phyloP scores from a whole-genome alignment of 2,888 invertebrate species.

The Mamestra brassicae region DNA sequence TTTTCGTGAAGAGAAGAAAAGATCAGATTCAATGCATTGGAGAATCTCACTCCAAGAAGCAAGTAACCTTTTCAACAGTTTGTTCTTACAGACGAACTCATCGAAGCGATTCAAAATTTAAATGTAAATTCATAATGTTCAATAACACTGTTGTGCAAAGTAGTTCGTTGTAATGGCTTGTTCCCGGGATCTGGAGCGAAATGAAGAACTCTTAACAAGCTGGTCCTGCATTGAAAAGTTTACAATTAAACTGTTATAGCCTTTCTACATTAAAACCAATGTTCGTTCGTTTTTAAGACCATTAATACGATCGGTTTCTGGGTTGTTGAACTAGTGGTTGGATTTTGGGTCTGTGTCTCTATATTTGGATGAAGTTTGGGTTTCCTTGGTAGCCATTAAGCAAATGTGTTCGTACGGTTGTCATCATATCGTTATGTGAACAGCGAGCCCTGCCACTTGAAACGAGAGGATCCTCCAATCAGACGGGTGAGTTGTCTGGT shows the following conservation, averaged over 20 bases:
- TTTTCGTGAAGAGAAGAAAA: no score
- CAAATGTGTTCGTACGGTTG: no score
- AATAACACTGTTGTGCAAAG: constrained; percentile 10
- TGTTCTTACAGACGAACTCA: background rate
- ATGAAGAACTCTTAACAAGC: constrained; percentile 52
- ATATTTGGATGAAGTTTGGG: no score
- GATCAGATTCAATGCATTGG: background rate
- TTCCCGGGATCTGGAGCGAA: background rate
- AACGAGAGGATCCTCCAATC: no score
- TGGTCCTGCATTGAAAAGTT: constrained; percentile 36
- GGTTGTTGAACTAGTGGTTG: background rate
- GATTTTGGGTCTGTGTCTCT: constrained; percentile 1
- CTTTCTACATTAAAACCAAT: background rate
- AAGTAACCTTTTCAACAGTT: background rate
- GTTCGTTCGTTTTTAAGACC: constrained; percentile 13
- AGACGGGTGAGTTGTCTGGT: no score
- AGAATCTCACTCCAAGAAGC: background rate
- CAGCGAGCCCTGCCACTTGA: no score
- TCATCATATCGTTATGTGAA: no score
- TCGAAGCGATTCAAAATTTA: background rate
- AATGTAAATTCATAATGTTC: constrained; percentile 8
- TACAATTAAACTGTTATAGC: constrained; percentile 14
- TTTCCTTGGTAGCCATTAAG: no score
- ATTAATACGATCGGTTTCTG: constrained; percentile 7
- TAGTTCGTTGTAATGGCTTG: constrained; percentile 10